Conservation (phyloP, 1,140 invertebrate species). For the Coenobita brevimanus region DNA sequence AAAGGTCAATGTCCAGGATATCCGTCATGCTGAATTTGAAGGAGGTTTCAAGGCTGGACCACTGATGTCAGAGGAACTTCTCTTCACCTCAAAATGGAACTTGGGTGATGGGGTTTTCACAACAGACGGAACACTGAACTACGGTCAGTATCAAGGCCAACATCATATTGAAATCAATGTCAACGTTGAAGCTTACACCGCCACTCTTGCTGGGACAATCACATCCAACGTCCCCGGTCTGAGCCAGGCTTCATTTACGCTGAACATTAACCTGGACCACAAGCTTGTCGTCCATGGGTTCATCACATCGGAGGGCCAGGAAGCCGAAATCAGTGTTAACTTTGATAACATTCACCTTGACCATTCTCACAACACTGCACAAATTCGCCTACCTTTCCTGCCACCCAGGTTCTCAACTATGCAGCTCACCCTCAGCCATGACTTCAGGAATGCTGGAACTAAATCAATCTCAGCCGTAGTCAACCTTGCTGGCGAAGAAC, state of each 20-base stretch:
- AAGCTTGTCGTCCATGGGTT: conserved; percentile 33
- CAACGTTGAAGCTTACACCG: not conserved
- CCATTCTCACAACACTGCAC: conserved; percentile 28
- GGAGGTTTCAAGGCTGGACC: conserved; percentile 47
- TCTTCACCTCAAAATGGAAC: conserved; percentile 40
- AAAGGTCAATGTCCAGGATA: conserved; percentile 40
- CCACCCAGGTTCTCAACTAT: conserved; percentile 3
- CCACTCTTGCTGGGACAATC: conserved; percentile 34
- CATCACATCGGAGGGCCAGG: not conserved
- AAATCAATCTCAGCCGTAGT: conserved; percentile 42
- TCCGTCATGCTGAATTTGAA: conserved; percentile 39
- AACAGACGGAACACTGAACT: conserved; percentile 33
- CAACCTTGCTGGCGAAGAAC: conserved; percentile 11
- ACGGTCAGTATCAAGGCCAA: conserved; percentile 39
- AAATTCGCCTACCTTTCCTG: not conserved
- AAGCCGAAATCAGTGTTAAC: conserved; percentile 31
- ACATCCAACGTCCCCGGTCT: conserved; percentile 44
- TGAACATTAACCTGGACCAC: conserved; percentile 44
- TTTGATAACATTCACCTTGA: conserved; percentile 18
- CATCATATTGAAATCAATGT: conserved; percentile 21
- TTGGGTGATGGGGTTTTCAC: conserved; percentile 27
- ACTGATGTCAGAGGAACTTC: conserved; percentile 37
- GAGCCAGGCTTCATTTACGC: conserved; percentile 10
- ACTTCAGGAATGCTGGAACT: conserved; percentile 40
- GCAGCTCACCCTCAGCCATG: conserved; percentile 53